phyloP scores from a whole-genome alignment of 2,113 vertebrate genomes.

The Misgurnus anguillicaudatus region DNA sequence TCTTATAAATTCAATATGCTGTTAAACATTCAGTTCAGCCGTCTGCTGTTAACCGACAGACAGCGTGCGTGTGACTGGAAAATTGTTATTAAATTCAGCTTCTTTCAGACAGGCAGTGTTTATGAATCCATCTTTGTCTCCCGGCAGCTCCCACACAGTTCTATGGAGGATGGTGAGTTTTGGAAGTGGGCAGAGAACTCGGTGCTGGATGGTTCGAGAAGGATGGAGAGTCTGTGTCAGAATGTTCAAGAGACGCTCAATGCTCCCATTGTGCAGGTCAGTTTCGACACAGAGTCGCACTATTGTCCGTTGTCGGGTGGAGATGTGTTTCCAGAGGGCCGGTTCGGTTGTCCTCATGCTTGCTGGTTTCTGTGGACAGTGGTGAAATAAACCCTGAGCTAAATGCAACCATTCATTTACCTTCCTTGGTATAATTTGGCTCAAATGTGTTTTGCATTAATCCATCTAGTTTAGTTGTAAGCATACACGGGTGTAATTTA shows the following conservation, averaged over 20 bases:
- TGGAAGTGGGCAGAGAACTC: constrained; percentile 79
- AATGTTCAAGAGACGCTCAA: constrained; percentile 77
- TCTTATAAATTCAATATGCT: not conserved
- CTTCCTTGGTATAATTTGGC: constrained; percentile 33
- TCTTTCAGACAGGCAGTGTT: constrained; percentile 7
- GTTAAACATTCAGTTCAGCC: not conserved
- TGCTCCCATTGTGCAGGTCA: constrained; percentile 75
- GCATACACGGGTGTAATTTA: constrained; percentile 16
- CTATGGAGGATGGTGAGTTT: constrained; percentile 75
- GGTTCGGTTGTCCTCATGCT: not conserved
- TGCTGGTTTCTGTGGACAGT: constrained; percentile 7
- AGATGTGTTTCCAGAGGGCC: not conserved
- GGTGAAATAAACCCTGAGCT: constrained; percentile 19
- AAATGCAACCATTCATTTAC: constrained; percentile 39
- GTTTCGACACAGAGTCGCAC: constrained; percentile 28
- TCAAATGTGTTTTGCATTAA: constrained; percentile 35
- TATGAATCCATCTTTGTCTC: constrained; percentile 28
- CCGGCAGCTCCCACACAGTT: constrained; percentile 82
- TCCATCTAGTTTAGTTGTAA: not conserved
- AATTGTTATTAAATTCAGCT: constrained; percentile 8
- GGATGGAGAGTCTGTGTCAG: constrained; percentile 74
- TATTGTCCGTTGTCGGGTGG: constrained; percentile 39
- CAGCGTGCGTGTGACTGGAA: not conserved
- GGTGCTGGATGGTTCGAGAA: constrained; percentile 66
- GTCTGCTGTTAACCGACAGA: not conserved